phyloP scores from a whole-genome alignment of 1,140 invertebrate genomes.

The Pogonomyrmex californicus region DNA sequence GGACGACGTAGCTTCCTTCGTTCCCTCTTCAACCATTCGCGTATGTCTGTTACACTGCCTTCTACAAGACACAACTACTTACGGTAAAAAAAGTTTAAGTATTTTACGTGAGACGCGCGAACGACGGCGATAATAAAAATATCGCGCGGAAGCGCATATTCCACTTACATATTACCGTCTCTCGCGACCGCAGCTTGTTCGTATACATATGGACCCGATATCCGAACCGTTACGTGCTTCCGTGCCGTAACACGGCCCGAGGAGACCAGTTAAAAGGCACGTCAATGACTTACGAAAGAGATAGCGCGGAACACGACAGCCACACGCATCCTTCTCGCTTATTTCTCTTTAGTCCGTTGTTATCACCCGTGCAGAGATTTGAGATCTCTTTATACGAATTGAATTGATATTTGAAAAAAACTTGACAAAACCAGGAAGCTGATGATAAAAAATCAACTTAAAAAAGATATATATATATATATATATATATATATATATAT shows the following conservation, averaged over 20 bases:
- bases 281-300: constrained; percentile 51
- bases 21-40: neutral
- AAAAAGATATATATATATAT: too few relatives aligned
- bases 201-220: constrained; percentile 8
- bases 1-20: neutral
- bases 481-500: too few relatives aligned
- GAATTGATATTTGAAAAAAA: neutral
- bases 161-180: constrained; percentile 1
- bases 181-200: neutral
- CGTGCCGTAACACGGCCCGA: constrained; percentile 41
- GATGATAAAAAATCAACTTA: neutral
- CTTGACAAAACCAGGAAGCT: neutral
- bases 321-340: neutral
- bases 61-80: neutral
- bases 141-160: neutral
- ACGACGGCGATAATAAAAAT: constrained; percentile 22
- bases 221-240: constrained; percentile 63
- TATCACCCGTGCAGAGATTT: neutral
- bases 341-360: neutral
- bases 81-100: neutral
- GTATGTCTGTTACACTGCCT: neutral
- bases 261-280: constrained; percentile 40
- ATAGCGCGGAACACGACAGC: constrained; percentile 29
- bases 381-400: neutral
- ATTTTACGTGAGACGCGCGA: neutral